phyloP scores from a whole-genome alignment of 1,140 invertebrate species.

The Bathynomus jamesi region DNA sequence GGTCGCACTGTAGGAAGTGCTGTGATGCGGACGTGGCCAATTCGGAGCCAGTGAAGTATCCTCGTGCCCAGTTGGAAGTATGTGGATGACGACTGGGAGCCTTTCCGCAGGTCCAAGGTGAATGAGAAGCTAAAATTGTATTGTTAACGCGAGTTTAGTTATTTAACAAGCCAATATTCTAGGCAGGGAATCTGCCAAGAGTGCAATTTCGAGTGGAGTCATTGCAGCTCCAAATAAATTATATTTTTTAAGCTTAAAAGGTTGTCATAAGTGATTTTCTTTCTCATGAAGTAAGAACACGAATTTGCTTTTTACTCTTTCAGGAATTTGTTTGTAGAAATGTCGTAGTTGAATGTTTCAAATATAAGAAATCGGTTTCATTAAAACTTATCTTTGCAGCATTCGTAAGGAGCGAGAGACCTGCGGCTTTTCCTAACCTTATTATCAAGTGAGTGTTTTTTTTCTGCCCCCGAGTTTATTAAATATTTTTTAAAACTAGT shows the following conservation, averaged over 20 bases:
- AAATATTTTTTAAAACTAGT: not conserved
- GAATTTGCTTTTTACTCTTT: no score
- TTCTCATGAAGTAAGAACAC: no score
- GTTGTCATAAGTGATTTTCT: not conserved
- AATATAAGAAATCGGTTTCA: no score
- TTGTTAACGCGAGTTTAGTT: slow-evolving; percentile 3
- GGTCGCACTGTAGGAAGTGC: slow-evolving; percentile 36
- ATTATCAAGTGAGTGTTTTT: slow-evolving; percentile 54
- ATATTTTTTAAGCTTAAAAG: no score
- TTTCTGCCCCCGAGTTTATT: not conserved
- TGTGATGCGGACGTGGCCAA: slow-evolving; percentile 37
- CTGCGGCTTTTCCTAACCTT: slow-evolving; percentile 77
- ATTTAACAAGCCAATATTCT: not conserved
- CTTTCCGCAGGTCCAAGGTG: slow-evolving; percentile 41
- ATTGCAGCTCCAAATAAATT: no score
- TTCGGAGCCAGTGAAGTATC: slow-evolving; percentile 39
- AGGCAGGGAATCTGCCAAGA: no score
- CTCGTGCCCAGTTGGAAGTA: slow-evolving; percentile 40
- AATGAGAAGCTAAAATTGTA: no score
- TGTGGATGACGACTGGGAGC: slow-evolving; percentile 44
- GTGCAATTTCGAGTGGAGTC: no score
- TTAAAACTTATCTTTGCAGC: slow-evolving; percentile 52
- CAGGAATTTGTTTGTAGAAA: no score
- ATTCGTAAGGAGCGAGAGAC: slow-evolving; percentile 81
- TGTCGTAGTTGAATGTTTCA: no score